Percentiles rank a stretch among this genome's conserved stretches.
phyloP scores from a whole-genome alignment of 2,888 invertebrate species.

The Xylota sylvarum region DNA sequence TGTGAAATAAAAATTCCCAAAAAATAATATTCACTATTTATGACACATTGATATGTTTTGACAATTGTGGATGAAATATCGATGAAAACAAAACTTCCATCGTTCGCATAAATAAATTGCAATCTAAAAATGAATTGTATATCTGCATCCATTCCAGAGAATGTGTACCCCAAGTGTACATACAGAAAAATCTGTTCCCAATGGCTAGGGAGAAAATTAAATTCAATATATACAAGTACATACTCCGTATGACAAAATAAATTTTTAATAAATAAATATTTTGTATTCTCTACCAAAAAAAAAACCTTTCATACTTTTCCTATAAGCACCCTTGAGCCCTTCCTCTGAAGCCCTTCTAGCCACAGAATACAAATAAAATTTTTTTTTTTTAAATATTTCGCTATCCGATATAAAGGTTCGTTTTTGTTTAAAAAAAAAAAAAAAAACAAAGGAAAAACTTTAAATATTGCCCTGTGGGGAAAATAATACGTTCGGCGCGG shows the following conservation, averaged over 20 bases:
- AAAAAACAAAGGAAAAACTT: slow-evolving; percentile 7
- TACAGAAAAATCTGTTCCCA: slow-evolving; percentile 22
- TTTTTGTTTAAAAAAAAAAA: neutral
- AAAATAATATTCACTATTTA: slow-evolving; percentile 48
- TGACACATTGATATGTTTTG: slow-evolving; percentile 61
- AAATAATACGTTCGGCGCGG: slow-evolving; percentile 34
- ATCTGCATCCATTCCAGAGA: slow-evolving; percentile 28
- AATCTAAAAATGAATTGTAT: slow-evolving; percentile 64
- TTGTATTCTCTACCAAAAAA: slow-evolving; percentile 3
- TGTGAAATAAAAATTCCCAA: neutral
- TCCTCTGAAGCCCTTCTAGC: slow-evolving; percentile 32
- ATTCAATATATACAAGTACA: slow-evolving; percentile 36
- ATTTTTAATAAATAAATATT: slow-evolving; percentile 71
- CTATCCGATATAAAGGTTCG: neutral
- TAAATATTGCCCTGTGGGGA: slow-evolving; percentile 54
- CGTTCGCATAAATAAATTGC: slow-evolving; percentile 57
- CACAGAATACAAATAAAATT: slow-evolving; percentile 8
- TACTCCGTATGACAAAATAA: slow-evolving; percentile 32
- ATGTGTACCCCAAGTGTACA: neutral
- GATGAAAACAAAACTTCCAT: slow-evolving; percentile 38
- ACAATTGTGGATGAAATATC: slow-evolving; percentile 60
- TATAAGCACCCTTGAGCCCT: slow-evolving; percentile 56
- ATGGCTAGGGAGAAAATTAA: slow-evolving; percentile 54
- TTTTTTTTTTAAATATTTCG: slow-evolving; percentile 3
- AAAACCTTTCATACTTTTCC: slow-evolving; percentile 20